A percentile compares a stretch with the other conserved stretches of the same genome.
These are phyloP conservation scores for Harpagus bidentatus DNA, from an alignment of 2,113 vertebrate species.

Conservation along the genomic window DNA sequence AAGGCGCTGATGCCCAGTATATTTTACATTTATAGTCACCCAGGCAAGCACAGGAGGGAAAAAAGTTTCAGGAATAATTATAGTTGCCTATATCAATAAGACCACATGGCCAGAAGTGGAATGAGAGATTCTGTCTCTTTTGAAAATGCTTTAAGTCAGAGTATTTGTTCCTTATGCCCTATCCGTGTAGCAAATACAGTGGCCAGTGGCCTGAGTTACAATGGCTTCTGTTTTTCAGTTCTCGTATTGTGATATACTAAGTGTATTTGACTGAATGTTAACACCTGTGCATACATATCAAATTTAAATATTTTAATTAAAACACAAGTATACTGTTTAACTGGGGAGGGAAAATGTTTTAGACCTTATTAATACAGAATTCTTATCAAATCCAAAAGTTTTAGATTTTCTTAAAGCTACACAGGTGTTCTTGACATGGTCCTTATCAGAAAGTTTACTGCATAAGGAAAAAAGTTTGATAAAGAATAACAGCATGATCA, in stretches of 20 bases:
- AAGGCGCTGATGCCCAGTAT: neutral
- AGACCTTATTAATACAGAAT: neutral
- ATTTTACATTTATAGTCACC: neutral
- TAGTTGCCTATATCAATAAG: neutral
- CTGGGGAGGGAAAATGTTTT: neutral
- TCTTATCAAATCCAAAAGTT: neutral
- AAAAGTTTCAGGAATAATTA: neutral
- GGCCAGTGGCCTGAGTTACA: neutral
- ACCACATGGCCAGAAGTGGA: neutral
- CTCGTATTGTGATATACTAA: neutral
- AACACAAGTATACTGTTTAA: neutral
- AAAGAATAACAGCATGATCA: neutral
- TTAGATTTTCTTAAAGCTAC: neutral
- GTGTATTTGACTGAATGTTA: neutral
- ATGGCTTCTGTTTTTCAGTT: neutral
- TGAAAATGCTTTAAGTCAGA: neutral
- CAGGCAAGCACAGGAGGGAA: neutral
- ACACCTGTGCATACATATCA: too few species aligned
- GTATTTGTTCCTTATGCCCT: neutral
- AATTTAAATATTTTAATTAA: neutral
- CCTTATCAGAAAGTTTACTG: neutral
- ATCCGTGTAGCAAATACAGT: neutral
- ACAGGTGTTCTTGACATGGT: neutral
- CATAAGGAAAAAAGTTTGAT: neutral
- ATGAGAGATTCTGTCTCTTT: neutral